These are phyloP conservation scores for Mungos mungo DNA, from an alignment of 2,113 vertebrate genomes.

Conservation along the genomic window DNA sequence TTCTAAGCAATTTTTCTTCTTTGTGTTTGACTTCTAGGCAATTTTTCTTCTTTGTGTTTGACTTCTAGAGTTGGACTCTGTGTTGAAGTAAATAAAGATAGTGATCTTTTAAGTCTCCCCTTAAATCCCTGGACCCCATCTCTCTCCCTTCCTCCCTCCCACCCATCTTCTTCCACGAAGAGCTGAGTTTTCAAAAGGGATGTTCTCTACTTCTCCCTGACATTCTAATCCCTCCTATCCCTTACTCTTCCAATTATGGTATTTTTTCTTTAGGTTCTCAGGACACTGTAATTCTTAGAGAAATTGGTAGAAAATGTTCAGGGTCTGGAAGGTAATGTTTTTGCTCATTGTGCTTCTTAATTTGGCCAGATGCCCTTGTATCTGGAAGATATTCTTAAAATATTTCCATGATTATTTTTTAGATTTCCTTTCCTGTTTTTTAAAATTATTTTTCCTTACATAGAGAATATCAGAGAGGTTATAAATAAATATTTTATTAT, in stretches of 20 bases:
- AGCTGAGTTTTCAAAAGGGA: not conserved
- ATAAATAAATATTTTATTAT: not conserved
- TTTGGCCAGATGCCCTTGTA: not conserved
- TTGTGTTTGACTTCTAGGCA: not conserved
- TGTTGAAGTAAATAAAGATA: not conserved
- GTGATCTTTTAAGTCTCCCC: not conserved
- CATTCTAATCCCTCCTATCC: rapidly evolving
- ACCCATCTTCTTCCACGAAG: not conserved
- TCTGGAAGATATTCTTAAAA: not conserved
- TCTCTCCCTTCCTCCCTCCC: too few species aligned
- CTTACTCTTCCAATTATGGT: not conserved
- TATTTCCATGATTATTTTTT: not conserved
- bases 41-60: not conserved
- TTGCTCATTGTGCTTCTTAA: not conserved
- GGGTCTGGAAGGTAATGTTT: not conserved
- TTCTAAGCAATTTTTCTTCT: not conserved
- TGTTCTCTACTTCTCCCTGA: not conserved
- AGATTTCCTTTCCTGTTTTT: not conserved
- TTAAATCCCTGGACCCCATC: not conserved
- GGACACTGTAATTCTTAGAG: not conserved
- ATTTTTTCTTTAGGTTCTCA: not conserved
- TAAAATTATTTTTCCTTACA: not conserved
- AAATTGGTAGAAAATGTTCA: not conserved
- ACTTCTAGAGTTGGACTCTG: not conserved
- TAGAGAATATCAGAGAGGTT: not conserved